phyloP scores from a whole-genome alignment of 2,888 invertebrate species.

The Antheraea yamamai region DNA sequence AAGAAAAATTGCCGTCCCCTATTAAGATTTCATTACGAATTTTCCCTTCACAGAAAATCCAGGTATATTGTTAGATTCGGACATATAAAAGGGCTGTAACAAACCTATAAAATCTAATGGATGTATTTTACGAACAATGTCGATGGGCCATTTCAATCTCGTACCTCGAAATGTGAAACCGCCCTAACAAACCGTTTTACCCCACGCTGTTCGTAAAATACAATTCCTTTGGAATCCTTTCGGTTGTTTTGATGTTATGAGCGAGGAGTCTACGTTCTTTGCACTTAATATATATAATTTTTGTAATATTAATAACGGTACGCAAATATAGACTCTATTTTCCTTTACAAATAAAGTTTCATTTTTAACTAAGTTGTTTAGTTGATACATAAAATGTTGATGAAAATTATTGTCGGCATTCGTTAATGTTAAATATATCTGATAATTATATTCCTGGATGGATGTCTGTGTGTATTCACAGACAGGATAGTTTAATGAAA shows the following conservation, averaged over 20 bases:
- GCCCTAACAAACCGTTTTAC: constrained; percentile 29
- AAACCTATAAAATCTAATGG: neutral
- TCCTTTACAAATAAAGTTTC: neutral
- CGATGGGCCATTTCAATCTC: neutral
- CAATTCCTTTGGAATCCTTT: constrained; percentile 35
- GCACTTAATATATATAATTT: constrained; percentile 29
- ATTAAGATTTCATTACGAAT: neutral
- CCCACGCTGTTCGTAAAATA: constrained; percentile 35
- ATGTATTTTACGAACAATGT: constrained; percentile 7
- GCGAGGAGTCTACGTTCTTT: constrained; percentile 30
- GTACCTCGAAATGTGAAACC: neutral
- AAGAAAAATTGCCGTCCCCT: neutral
- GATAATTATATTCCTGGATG: constrained; percentile 1
- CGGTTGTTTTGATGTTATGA: constrained; percentile 37
- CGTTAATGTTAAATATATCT: neutral
- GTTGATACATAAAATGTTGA: neutral
- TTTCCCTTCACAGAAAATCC: neutral
- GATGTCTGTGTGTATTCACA: neutral
- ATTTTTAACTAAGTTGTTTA: neutral
- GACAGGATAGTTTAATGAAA: neutral
- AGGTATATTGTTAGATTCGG: neutral
- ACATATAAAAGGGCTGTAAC: neutral
- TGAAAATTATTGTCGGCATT: neutral
- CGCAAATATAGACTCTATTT: neutral
- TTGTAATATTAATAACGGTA: neutral